Conservation (phyloP, 2,113 vertebrate species). For the Leucoraja erinaceus region DNA sequence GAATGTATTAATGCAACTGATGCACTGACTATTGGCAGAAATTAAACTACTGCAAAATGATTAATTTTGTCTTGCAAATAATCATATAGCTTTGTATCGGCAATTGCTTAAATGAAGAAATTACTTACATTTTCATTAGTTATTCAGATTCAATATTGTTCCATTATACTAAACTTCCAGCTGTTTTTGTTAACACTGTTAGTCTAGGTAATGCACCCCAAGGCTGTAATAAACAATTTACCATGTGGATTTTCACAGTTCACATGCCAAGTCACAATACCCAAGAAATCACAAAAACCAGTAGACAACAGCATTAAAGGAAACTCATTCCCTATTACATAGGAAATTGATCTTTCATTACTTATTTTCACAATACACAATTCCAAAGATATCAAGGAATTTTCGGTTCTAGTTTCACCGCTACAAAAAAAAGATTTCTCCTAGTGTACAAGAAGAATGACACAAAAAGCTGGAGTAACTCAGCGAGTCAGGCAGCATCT, state of each 20-base stretch:
- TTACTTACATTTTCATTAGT: neutral
- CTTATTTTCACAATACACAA: neutral
- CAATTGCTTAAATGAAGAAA: neutral
- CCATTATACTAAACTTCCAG: neutral
- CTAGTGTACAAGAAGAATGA: no score
- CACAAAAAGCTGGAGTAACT: no score
- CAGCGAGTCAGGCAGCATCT: no score
- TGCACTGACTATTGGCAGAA: neutral
- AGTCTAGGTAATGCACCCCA: neutral
- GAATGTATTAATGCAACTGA: neutral
- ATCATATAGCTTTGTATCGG: neutral
- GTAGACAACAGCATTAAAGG: no score
- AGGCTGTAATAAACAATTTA: neutral
- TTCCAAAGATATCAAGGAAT: neutral
- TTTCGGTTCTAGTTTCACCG: neutral
- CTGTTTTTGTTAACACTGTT: neutral
- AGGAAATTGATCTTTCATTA: neutral
- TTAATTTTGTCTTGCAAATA: neutral
- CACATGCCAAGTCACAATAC: neutral
- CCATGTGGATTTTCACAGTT: neutral
- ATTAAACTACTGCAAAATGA: neutral
- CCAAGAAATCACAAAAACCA: neutral
- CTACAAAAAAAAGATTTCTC: neutral
- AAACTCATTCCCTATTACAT: neutral
- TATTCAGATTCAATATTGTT: constrained; percentile 21